These are phyloP conservation scores for Harpagoxenus sublaevis DNA, from an alignment of 2,888 invertebrate genomes.

Conservation along the genomic window DNA sequence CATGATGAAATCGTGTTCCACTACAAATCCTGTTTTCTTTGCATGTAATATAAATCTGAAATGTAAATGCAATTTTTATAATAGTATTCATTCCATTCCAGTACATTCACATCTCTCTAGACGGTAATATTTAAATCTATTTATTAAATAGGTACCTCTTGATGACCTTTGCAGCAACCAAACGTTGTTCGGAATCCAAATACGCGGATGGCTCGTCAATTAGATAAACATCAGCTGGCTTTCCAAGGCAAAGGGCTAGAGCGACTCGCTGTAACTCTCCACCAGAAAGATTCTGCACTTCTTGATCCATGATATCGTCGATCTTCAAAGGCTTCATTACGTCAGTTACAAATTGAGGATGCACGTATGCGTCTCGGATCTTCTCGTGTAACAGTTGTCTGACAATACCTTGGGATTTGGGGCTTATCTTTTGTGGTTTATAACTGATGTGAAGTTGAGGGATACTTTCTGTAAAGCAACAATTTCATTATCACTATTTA, in stretches of 20 bases:
- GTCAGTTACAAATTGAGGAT: conserved; percentile 99
- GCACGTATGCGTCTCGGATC: conserved; percentile 98
- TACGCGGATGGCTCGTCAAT: conserved; percentile 99
- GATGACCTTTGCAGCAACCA: conserved; percentile 99
- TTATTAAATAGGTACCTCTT: conserved; percentile 90
- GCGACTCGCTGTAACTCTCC: conserved; percentile 99
- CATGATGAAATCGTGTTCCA: conserved; percentile 99
- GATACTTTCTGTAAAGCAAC: conserved; percentile 88
- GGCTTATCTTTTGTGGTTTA: conserved; percentile 99
- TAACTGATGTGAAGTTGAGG: conserved; percentile 99
- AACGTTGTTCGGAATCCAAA: conserved; percentile 99
- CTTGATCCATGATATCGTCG: conserved; percentile 98
- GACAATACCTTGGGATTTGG: conserved; percentile 97
- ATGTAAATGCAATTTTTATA: neutral
- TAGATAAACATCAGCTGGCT: conserved; percentile 99
- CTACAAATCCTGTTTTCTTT: conserved; percentile 99
- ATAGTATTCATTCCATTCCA: neutral
- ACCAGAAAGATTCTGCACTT: conserved; percentile 99
- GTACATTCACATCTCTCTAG: neutral
- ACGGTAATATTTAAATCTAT: neutral
- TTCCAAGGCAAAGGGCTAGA: conserved; percentile 97
- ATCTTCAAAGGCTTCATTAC: conserved; percentile 99
- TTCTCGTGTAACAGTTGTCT: conserved; percentile 97
- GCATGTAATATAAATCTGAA: conserved; percentile 97
- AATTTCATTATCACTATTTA: neutral